Conservation (phyloP, 2,797 vertebrate species). For the Scarus forsteni region DNA sequence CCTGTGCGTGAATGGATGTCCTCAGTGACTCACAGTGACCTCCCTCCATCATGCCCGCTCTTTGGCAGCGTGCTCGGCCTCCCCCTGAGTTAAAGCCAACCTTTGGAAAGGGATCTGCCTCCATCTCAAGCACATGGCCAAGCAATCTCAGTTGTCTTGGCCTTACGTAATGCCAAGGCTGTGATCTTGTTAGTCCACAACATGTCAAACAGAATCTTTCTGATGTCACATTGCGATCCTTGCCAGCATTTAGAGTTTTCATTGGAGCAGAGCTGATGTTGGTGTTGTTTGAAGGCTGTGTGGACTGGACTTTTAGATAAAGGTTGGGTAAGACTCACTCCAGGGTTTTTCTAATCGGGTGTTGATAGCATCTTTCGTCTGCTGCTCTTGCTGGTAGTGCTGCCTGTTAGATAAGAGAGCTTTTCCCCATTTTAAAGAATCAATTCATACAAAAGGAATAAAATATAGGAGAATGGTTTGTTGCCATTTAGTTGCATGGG, state of each 20-base stretch:
- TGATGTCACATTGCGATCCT: background rate
- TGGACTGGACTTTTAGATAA: background rate
- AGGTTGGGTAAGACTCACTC: background rate
- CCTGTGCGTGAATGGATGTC: background rate
- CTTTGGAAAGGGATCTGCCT: background rate
- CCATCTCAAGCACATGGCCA: background rate
- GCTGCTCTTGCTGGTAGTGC: background rate
- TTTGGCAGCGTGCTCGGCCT: conserved; percentile 1
- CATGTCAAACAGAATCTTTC: background rate
- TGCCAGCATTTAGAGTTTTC: background rate
- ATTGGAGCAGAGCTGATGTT: background rate
- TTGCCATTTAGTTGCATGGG: no score
- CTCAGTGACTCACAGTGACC: background rate
- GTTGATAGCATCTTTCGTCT: background rate
- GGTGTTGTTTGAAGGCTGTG: background rate
- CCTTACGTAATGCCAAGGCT: background rate
- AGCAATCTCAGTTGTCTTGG: background rate
- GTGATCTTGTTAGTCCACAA: background rate
- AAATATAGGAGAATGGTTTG: no score
- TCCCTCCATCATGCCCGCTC: background rate
- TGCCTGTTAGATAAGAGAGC: background rate
- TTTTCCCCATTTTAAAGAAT: no score
- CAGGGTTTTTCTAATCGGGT: background rate
- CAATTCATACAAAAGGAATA: no score
- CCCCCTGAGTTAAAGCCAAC: no score